Evolutionary conservation across 2,888 invertebrate genomes (phyloP), one percentile per base, ranked within the genome.

Genomic region (Drosophila emarginata): DNA sequence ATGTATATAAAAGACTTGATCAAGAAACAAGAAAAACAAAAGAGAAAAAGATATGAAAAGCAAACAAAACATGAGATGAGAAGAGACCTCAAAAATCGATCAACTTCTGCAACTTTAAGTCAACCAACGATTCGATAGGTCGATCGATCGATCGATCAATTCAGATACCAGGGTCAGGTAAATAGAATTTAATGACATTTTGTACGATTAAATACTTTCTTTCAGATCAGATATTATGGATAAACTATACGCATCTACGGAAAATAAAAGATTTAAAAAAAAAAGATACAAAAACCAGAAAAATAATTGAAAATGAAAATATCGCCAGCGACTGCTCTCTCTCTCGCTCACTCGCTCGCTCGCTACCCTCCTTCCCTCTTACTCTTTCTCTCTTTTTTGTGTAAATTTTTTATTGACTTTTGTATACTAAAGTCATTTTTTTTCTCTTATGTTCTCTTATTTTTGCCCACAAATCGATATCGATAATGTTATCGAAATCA

Each of bases 361-460:
- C 56, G 71, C 62, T 32, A 32, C 26, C 26, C 26, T 57, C 57
- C 51, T 12, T 69, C 52, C 23, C 18, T 52, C 23, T 26, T 39
- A 14, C 26, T 7, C 23, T 11, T 18, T 7, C 4, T 23, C 9
- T 12, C 1, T 40, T n/a, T 37, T 18, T 23, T 21, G 12, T 53
- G 18, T 45, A 7, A 18, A 4, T 23, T 32, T 32, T 3, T 15
- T 64, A 12, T 28, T 36, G 45, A 21, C 12, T 28, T 61, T 62
- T 6, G 68, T 64, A 21, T 66, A 76, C 76, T 86, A 77, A 83
- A 69, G 57, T 69, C 76, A 0, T 18, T 3, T n/a, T 36, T 67
- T 62, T 1, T 61, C 59, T 64, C 74, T 89, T 86, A 77, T 80
- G 70, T 88, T 79, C 78, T 89, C 84, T 87, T 89, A 67, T 89